Evolutionary conservation across 64 coral and sea anemone species (phyloP), one percentile per base, ranked within the genome.

Genomic region (Montipora capricornis): DNA sequence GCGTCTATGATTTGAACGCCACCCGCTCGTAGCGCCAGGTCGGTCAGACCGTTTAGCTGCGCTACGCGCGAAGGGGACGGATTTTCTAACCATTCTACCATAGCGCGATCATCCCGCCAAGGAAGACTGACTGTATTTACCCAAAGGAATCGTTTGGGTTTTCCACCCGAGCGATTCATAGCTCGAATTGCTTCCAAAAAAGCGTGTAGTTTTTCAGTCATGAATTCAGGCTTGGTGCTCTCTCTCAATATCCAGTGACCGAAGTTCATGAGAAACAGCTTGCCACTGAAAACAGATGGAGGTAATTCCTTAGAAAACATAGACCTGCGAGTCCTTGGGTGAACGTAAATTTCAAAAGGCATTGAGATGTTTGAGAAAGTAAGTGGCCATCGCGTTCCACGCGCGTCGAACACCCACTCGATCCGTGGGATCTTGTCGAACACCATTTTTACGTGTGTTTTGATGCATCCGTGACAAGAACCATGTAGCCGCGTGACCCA

Each of bases 351-450:
- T 74, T 99, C 98, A 61, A 96, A 88, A 16, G 98, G 95, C 67
- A 89, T 60, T 77, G 81, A 86, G 44, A 99, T 94, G 61, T 99
- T 81, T 17, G 90, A 67, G 76, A 99, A 99, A 5, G 98, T 94
- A 29, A 94, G 91, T 7, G 98, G 95, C 98, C 98, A 99, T 61
- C 98, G 89, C 15, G 98, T 99, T 2, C 98, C 98, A 75, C 98
- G 93, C 16, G 98, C 98, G 49, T 99, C 98, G 75, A 99, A 99
- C 73, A 99, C 91, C 98, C 98, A 99, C 77, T 99, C 98, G 10
- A 99, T 94, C n/a, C 95, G 92, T n/a, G 98, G 98, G 5, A 99
- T 96, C 68, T 96, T 96, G 89, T 99, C 95, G 67, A 99, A 99
- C 6, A 93, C 92, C 92, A 94, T 94, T 84, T 96, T 99, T 4